Base-by-base conservation (phyloP, 2,888 invertebrate species). In the Drosophila suboccidentalis region DNA sequence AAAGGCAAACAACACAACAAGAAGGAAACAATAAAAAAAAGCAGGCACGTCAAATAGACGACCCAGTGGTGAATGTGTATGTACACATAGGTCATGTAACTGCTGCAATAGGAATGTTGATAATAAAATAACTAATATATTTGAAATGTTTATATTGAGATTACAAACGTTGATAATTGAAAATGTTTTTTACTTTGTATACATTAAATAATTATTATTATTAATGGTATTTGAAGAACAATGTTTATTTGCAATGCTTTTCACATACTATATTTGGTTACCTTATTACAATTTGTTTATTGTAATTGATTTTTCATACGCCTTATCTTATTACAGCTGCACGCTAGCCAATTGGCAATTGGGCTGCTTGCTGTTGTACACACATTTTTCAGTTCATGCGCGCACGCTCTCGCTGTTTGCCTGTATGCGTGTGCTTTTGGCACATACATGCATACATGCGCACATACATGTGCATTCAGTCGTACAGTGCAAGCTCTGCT, bases 321-420 rank as follows among this genome's bases (percentile, higher is more conserved):
- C 19, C 57, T 57, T 43, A 49, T 61, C 41, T 34, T 17, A 38
- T 61, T 61, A 46, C 15, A 38, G 29, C 22, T 19, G 54, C 60
- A 59, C 15, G 41, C 26, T 32, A 49, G 58, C 75, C 38, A 79
- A 80, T 77, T 80, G 77, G 77, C 71, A 60, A 77, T 46, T 8
- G 71, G 77, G 71, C 6, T 22, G 5, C 19, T 43, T 62, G 63
- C 49, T 80, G 55, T 80, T 80, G 77, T 80, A 77, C 80, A 78
- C 80, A 78, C 80, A 78, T 77, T 78, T 78, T 77, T 78, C 49
- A 71, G 73, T 80, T 68, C 80, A 59, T 68, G 78, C 64, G 78
- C 78, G 72, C 68, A 76, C 80, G 72, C 78, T 78, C 67, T 70
- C 32, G 34, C 58, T 61, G 13, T 53, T 43, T 46, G 26, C 46